Evolutionary conservation across 2,113 vertebrate genomes (phyloP).

Genomic region (Oryzias melastigma): DNA sequence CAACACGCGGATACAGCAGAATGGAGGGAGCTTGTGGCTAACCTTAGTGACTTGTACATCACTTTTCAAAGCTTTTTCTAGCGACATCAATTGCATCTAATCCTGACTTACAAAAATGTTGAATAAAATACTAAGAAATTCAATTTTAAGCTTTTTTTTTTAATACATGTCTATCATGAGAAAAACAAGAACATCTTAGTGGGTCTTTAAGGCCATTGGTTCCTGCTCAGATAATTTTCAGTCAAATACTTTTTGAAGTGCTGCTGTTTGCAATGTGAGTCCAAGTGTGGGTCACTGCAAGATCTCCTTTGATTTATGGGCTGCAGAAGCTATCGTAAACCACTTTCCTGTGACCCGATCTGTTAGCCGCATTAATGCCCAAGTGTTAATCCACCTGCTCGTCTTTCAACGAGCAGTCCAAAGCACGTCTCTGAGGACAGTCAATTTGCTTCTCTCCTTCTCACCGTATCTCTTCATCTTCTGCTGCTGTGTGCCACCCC

Average conservation of each 20-base stretch:
- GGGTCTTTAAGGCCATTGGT: no score
- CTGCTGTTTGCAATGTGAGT: conserved; percentile 27
- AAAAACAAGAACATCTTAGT: no score
- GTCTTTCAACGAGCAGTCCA: conserved; percentile 37
- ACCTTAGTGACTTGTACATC: no score
- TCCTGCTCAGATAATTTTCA: neutral
- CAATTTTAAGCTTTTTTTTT: no score
- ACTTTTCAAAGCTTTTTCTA: no score
- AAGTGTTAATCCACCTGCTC: conserved; percentile 29
- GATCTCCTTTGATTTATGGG: conserved; percentile 54
- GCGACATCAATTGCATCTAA: no score
- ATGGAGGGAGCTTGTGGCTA: no score
- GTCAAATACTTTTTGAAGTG: conserved; percentile 18
- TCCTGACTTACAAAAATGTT: no score
- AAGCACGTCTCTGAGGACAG: conserved; percentile 49
- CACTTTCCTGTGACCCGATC: conserved; percentile 39
- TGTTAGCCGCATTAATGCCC: conserved; percentile 18
- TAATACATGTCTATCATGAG: no score
- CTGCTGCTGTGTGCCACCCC: conserved; percentile 29
- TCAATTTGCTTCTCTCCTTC: conserved; percentile 35
- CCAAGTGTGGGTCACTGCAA: conserved; percentile 23
- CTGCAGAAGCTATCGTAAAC: conserved; percentile 23
- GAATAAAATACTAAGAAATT: no score
- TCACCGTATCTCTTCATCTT: conserved; percentile 52
- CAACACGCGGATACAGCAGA: no score